A percentile compares a stretch with the other conserved stretches of the same genome.
Conservation (phyloP, 2,797 vertebrate genomes). For the Kryptolebias ocellatus region DNA sequence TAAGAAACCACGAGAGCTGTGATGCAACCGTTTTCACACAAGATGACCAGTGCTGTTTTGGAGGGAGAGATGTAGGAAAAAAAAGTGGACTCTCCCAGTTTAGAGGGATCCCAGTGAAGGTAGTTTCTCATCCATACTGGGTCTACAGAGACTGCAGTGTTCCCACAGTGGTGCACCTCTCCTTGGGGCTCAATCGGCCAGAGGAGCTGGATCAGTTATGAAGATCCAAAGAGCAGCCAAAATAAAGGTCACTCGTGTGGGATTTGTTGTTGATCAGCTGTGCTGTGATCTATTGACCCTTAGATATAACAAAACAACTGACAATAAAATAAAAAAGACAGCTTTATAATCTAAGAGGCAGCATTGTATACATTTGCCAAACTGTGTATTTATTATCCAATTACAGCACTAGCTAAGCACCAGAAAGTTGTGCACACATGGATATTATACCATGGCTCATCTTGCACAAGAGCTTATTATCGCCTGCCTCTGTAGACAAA, state of each 20-base stretch:
- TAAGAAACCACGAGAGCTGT: slow-evolving; percentile 76
- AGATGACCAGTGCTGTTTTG: slow-evolving; percentile 43
- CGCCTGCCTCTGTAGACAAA: too few relatives aligned
- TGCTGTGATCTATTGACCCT: not conserved
- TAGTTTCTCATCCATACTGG: slow-evolving; percentile 78
- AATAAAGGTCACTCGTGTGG: slow-evolving; percentile 17
- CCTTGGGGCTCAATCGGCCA: slow-evolving; percentile 28
- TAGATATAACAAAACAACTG: not conserved
- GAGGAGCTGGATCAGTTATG: not conserved
- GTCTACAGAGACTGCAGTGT: slow-evolving; percentile 74
- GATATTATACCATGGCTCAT: too few relatives aligned
- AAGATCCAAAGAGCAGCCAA: not conserved
- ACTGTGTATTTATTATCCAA: too few relatives aligned
- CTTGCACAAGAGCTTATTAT: too few relatives aligned
- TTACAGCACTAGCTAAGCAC: too few relatives aligned
- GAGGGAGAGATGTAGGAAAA: slow-evolving; percentile 34
- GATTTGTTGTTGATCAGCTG: not conserved
- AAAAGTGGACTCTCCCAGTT: slow-evolving; percentile 47
- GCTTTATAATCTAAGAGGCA: not conserved
- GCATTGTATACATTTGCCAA: too few relatives aligned
- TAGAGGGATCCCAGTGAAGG: slow-evolving; percentile 66
- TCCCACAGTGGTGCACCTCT: slow-evolving; percentile 75
- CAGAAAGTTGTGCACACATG: too few relatives aligned
- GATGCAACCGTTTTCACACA: slow-evolving; percentile 81
- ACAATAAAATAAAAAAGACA: not conserved